These are phyloP conservation scores for Tetragonula clypearis DNA, from an alignment of 1,140 invertebrate species.

Conservation along the genomic window DNA sequence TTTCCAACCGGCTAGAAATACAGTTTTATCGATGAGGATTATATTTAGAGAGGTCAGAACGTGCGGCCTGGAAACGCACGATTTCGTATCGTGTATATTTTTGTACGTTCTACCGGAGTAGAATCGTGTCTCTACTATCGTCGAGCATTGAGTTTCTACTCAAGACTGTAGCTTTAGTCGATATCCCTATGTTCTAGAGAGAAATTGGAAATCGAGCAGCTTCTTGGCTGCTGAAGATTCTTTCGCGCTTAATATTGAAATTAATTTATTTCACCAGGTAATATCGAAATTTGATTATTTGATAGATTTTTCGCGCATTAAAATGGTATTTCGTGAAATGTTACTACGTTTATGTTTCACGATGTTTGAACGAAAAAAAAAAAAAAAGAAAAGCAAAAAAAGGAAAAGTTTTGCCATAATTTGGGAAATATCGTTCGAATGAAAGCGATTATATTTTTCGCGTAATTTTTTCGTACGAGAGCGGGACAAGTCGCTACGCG, in stretches of 20 bases:
- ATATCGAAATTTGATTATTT: neutral
- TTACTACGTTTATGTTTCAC: too few relatives aligned
- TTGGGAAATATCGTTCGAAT: too few relatives aligned
- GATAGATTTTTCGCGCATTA: neutral
- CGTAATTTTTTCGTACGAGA: too few relatives aligned
- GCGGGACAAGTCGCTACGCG: too few relatives aligned
- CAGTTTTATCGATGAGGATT: slow-evolving; percentile 38
- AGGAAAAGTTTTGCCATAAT: too few relatives aligned
- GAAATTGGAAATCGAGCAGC: neutral
- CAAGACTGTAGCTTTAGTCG: neutral
- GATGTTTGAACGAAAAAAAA: too few relatives aligned
- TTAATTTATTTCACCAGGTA: neutral
- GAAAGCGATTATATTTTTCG: too few relatives aligned
- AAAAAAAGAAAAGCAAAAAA: too few relatives aligned
- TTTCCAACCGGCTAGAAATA: slow-evolving; percentile 13
- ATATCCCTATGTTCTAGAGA: neutral
- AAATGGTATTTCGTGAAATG: too few relatives aligned
- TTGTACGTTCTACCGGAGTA: slow-evolving; percentile 35
- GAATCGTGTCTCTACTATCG: slow-evolving; percentile 24
- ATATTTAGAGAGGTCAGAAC: slow-evolving; percentile 47
- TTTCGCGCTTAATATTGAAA: neutral
- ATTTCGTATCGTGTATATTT: slow-evolving; percentile 53
- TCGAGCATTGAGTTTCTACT: slow-evolving; percentile 18
- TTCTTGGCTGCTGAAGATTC: neutral
- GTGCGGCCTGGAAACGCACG: slow-evolving; percentile 25